phyloP scores from a whole-genome alignment of 2,797 vertebrate genomes.

The Myotis vivesi region DNA sequence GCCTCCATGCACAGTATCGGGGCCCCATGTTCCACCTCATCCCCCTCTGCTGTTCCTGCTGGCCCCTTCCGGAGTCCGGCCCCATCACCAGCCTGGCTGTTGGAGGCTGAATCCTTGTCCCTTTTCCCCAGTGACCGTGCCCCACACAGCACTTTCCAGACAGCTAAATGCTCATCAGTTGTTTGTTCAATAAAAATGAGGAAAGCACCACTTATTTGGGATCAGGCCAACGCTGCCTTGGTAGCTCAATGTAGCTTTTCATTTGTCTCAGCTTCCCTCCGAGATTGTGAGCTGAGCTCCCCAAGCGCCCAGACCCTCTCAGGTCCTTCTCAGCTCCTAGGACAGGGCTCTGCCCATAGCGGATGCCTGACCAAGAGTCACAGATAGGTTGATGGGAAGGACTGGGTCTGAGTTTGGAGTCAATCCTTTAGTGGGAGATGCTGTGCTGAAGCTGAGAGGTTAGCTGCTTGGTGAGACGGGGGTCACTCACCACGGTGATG shows the following conservation, averaged over 20 bases:
- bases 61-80: background rate
- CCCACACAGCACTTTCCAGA: slow-evolving; percentile 52
- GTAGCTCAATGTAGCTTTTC: slow-evolving; percentile 69
- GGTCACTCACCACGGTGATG: slow-evolving; percentile 93
- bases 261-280: slow-evolving; percentile 56
- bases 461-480: background rate
- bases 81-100: background rate
- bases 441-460: background rate
- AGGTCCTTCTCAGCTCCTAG: background rate
- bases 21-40: background rate
- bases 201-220: slow-evolving; percentile 70
- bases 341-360: background rate
- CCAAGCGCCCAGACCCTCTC: background rate
- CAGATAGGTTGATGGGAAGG: background rate
- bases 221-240: slow-evolving; percentile 55
- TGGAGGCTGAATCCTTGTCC: background rate
- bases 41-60: background rate
- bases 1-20: background rate
- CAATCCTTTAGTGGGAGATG: background rate
- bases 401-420: background rate
- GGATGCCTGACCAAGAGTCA: background rate
- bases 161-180: slow-evolving; percentile 75
- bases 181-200: slow-evolving; percentile 77
- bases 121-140: slow-evolving; percentile 41
- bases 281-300: slow-evolving; percentile 45